A percentile compares a stretch with the other conserved stretches of the same genome.
Conservation (phyloP, 2,797 vertebrate species). For the Spinibarbus caldwelli region DNA sequence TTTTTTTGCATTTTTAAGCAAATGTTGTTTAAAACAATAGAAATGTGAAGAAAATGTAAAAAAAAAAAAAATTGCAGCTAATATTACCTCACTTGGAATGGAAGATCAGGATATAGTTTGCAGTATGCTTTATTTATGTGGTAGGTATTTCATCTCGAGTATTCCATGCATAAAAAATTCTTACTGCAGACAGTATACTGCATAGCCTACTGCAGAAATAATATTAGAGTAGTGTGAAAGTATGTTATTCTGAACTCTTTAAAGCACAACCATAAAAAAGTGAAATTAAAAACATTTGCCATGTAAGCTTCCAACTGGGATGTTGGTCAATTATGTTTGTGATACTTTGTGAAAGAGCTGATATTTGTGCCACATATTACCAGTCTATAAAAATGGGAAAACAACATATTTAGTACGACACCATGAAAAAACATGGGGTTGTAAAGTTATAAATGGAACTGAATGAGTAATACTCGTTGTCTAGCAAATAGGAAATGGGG, state of each 20-base stretch:
- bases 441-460: not conserved
- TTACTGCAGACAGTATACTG: not conserved
- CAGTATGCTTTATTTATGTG: not conserved
- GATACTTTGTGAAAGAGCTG: slow-evolving; percentile 17
- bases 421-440: not conserved
- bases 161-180: not conserved
- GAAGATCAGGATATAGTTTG: not conserved
- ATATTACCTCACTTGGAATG: not conserved
- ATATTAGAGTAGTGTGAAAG: not conserved
- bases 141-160: not conserved
- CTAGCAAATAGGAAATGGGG: not conserved
- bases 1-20: not conserved
- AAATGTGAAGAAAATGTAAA: not conserved
- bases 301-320: not conserved
- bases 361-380: slow-evolving; percentile 5
- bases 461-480: not conserved
- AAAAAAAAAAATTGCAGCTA: not conserved
- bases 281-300: not conserved
- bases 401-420: not conserved
- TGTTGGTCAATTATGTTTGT: not conserved
- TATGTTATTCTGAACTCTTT: not conserved
- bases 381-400: not conserved
- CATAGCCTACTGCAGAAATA: not conserved
- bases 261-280: not conserved
- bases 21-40: not conserved